phyloP scores from a whole-genome alignment of 2,888 invertebrate species.

The Erpobdella octoculata region DNA sequence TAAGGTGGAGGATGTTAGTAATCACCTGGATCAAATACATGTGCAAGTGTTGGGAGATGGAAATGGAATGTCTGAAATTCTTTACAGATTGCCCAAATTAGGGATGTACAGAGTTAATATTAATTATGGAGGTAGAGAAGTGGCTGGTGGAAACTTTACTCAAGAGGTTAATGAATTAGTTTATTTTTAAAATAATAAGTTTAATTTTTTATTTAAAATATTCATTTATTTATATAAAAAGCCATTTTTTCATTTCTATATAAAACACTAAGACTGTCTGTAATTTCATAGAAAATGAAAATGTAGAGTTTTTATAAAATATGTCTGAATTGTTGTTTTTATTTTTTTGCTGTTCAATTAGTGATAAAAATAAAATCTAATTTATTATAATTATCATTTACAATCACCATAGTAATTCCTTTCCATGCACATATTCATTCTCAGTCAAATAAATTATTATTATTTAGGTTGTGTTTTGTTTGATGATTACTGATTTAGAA shows the following conservation, averaged over 20 bases:
- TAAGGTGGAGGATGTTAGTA: not conserved
- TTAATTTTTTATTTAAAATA: not conserved
- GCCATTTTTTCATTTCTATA: not conserved
- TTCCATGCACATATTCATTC: too few relatives aligned
- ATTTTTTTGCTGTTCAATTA: too few relatives aligned
- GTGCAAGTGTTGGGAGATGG: not conserved
- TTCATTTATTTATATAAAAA: not conserved
- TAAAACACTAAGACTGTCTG: not conserved
- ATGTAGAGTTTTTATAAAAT: too few relatives aligned
- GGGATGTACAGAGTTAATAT: not conserved
- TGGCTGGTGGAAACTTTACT: not conserved
- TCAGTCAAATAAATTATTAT: too few relatives aligned
- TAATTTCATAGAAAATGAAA: not conserved
- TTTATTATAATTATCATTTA: too few relatives aligned
- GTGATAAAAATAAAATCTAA: too few relatives aligned
- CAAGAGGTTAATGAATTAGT: not conserved
- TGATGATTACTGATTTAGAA: too few relatives aligned
- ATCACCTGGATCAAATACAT: not conserved
- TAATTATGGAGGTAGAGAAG: constrained; percentile 4
- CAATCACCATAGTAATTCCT: too few relatives aligned
- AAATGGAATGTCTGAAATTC: not conserved
- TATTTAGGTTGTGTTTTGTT: too few relatives aligned
- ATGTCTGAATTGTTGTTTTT: too few relatives aligned
- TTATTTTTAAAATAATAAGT: not conserved
- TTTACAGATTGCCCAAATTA: not conserved